Conservation (phyloP, 2,888 invertebrate genomes). For the Sussaba pulchella region DNA sequence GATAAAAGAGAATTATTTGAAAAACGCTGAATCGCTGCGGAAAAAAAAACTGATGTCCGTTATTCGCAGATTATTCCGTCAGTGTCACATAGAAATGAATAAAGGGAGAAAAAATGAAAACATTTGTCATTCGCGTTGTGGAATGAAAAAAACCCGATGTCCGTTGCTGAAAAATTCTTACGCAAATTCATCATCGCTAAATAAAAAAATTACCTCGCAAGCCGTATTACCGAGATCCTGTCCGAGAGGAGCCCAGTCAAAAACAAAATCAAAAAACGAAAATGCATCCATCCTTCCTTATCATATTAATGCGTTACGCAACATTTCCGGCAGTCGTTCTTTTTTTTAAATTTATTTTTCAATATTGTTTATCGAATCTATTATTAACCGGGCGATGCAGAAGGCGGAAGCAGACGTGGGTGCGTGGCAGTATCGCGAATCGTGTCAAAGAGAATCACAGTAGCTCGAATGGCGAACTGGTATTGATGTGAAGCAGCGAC, state of each 20-base stretch:
- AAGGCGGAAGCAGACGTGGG: conserved; percentile 1
- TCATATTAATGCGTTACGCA: conserved; percentile 20
- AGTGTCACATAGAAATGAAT: too few relatives aligned
- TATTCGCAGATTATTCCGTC: too few relatives aligned
- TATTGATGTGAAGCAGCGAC: conserved; percentile 14
- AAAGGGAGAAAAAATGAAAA: too few relatives aligned
- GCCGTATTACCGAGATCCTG: too few relatives aligned
- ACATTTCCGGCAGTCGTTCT: background rate
- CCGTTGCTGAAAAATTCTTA: too few relatives aligned
- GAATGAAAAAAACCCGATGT: too few relatives aligned
- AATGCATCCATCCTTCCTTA: background rate
- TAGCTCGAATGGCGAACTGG: conserved; percentile 10
- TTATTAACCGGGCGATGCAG: conserved; percentile 6
- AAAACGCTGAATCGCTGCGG: background rate
- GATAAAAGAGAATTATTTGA: background rate
- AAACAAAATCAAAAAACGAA: too few relatives aligned
- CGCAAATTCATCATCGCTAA: too few relatives aligned
- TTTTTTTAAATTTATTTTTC: background rate
- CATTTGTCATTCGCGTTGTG: too few relatives aligned
- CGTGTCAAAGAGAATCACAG: conserved; percentile 43
- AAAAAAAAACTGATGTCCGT: too few relatives aligned
- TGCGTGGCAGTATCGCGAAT: conserved; percentile 22
- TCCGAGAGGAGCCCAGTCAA: too few relatives aligned
- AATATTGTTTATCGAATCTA: conserved; percentile 23
- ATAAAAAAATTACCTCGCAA: too few relatives aligned